phyloP scores from a whole-genome alignment of 2,797 vertebrate species.

The Lepus townsendii region DNA sequence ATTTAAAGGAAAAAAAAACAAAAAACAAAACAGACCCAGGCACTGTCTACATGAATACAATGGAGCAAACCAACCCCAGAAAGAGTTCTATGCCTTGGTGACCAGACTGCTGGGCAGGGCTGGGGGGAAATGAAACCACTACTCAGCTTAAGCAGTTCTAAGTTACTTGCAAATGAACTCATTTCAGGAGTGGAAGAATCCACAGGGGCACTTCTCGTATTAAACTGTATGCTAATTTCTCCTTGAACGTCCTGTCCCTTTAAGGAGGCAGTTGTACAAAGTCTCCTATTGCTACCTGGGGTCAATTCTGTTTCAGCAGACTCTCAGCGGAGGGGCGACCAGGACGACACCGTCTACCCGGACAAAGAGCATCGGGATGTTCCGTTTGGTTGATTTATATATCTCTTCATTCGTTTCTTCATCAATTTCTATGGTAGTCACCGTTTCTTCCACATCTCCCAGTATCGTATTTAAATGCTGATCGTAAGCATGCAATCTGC shows the following conservation, averaged over 20 bases:
- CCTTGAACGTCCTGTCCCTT: conserved; percentile 56
- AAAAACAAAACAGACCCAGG: neutral
- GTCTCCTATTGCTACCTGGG: conserved; percentile 70
- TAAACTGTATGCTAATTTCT: neutral
- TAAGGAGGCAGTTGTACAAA: conserved; percentile 66
- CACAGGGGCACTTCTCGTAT: neutral
- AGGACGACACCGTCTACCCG: conserved; percentile 98
- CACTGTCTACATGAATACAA: conserved; percentile 50
- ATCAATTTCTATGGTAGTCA: no score
- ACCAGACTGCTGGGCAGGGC: conserved; percentile 60
- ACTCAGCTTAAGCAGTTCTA: neutral
- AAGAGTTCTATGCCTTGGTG: conserved; percentile 48
- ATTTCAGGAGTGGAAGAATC: conserved; percentile 27
- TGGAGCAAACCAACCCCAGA: conserved; percentile 70
- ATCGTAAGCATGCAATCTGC: no score
- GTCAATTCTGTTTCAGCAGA: conserved; percentile 91
- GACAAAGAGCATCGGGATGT: conserved; percentile 99
- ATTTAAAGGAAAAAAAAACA: conserved; percentile 76
- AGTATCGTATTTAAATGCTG: no score
- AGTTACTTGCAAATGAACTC: conserved; percentile 50
- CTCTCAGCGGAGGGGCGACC: conserved; percentile 96
- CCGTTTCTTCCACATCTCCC: no score
- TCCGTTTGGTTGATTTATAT: conserved; percentile 95
- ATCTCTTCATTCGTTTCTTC: no score
- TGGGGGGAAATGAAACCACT: conserved; percentile 56